A percentile compares a stretch with the other conserved stretches of the same genome.
Conservation (phyloP, 2,113 vertebrate genomes). For the Arenaria interpres region DNA sequence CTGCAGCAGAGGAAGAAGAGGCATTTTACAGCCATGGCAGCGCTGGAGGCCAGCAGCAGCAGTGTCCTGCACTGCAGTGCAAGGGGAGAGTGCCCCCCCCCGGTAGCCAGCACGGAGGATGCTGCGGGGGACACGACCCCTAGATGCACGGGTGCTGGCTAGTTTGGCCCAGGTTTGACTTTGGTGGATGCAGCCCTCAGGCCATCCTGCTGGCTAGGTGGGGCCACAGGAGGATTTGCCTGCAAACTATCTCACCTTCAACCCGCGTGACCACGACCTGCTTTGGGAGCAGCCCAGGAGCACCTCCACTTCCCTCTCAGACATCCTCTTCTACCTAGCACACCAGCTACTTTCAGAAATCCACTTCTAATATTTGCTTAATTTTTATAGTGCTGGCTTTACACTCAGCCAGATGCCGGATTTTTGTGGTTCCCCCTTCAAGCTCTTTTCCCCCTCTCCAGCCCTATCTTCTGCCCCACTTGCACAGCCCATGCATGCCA, state of each 20-base stretch:
- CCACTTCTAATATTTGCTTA: background rate
- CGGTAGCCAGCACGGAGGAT: background rate
- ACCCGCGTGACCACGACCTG: background rate
- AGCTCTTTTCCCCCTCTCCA: background rate
- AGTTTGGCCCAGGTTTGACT: background rate
- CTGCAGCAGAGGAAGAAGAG: background rate
- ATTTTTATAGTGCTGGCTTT: background rate
- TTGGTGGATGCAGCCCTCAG: background rate
- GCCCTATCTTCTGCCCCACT: background rate
- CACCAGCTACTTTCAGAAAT: background rate
- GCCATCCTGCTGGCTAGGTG: no score
- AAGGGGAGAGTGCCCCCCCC: background rate
- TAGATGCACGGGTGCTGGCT: fast-evolving
- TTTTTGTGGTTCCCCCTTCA: background rate
- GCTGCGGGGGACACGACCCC: fast-evolving
- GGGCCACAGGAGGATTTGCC: background rate
- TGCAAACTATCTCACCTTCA: background rate
- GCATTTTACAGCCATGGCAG: background rate
- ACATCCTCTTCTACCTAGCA: background rate
- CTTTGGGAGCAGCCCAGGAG: background rate
- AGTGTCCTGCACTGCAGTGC: fast-evolving
- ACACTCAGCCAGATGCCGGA: background rate
- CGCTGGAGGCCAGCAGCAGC: background rate
- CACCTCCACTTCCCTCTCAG: background rate
- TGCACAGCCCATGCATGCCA: fast-evolving